Evolutionary conservation across 2,113 vertebrate species (phyloP).

Genomic region (Menidia beryllina): DNA sequence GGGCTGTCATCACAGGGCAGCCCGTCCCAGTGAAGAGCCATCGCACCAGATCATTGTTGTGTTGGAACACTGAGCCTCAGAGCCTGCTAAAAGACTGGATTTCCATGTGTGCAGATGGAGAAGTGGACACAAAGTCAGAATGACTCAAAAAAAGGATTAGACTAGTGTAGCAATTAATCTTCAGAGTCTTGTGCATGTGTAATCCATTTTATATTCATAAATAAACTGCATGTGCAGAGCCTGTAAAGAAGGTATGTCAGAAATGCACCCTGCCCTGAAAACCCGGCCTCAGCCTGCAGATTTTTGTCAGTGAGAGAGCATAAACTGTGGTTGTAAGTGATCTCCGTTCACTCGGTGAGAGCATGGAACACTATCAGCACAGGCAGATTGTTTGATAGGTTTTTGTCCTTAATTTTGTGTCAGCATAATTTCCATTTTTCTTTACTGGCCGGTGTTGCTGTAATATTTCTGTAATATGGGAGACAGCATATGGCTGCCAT

Average conservation of each 20-base stretch:
- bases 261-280: conserved; percentile 21
- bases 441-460: conserved; percentile 56
- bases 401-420: conserved; percentile 49
- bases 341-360: conserved; percentile 31
- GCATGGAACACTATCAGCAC: conserved; percentile 32
- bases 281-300: conserved; percentile 10
- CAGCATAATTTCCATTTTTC: conserved; percentile 60
- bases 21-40: conserved; percentile 48
- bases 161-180: conserved; percentile 13
- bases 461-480: conserved; percentile 68
- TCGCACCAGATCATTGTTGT: conserved; percentile 64
- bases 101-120: conserved; percentile 24
- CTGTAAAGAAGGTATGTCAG: conserved; percentile 13
- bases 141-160: background rate
- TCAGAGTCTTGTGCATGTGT: background rate
- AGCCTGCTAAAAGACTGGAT: conserved; percentile 30
- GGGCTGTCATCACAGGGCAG: conserved; percentile 61
- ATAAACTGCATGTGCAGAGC: conserved; percentile 8
- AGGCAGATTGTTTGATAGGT: conserved; percentile 38
- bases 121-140: conserved; percentile 13
- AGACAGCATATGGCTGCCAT: conserved; percentile 78
- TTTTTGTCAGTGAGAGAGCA: conserved; percentile 6
- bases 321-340: conserved; percentile 24
- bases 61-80: conserved; percentile 31
- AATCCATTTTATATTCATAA: conserved; percentile 5